Percentiles rank a stretch among this genome's conserved stretches.
phyloP scores from a whole-genome alignment of 2,113 vertebrate genomes.

The Athene noctua region DNA sequence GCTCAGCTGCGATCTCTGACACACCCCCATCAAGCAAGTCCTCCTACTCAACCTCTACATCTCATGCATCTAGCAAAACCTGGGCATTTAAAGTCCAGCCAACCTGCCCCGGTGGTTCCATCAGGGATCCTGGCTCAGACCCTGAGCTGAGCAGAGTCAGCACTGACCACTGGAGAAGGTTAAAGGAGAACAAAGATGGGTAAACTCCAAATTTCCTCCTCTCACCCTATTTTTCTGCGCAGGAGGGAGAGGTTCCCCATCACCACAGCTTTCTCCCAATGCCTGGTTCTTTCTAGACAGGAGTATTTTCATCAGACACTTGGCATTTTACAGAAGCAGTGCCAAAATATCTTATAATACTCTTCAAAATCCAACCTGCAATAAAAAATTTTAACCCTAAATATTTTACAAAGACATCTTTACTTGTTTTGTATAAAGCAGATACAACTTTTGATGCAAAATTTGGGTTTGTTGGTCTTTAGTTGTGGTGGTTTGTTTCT shows the following conservation, averaged over 20 bases:
- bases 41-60: not conserved
- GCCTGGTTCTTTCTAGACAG: not conserved
- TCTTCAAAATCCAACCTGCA: not conserved
- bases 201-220: not conserved
- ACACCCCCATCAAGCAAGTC: not conserved
- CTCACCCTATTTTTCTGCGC: not conserved
- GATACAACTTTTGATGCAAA: not conserved
- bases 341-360: not conserved
- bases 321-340: not conserved
- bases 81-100: not conserved
- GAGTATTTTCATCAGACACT: not conserved
- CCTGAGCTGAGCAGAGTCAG: not conserved
- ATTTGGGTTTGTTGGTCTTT: fast-evolving
- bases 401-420: not conserved
- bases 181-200: not conserved
- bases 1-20: not conserved
- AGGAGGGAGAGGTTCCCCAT: not conserved
- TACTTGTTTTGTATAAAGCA: fast-evolving
- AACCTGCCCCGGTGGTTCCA: not conserved
- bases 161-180: fast-evolving
- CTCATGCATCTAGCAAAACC: not conserved
- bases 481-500: not conserved
- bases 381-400: not conserved
- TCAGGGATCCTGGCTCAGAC: not conserved
- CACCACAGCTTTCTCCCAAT: fast-evolving